Evolutionary conservation across 1,140 invertebrate species (phyloP).

Genomic region (Telenomus remus): DNA sequence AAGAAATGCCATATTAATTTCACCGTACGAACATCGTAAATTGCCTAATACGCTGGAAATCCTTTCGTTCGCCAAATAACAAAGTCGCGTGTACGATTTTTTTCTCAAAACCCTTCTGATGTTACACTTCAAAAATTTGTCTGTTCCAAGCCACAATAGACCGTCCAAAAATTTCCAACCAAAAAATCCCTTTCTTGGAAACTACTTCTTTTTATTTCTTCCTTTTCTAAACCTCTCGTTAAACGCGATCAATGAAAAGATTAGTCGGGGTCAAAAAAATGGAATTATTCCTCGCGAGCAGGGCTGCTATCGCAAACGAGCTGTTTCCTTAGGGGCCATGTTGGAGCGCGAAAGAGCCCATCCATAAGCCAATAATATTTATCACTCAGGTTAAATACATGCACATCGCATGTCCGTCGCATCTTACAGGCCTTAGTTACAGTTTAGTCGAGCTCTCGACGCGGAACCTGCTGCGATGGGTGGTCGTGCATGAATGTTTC

Average conservation of each 20-base stretch:
- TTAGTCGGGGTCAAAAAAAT: not conserved
- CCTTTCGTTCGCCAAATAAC: no score
- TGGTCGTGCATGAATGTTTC: slow-evolving; percentile 72
- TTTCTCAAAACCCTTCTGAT: slow-evolving; percentile 21
- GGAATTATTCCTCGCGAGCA: not conserved
- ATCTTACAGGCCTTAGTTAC: slow-evolving; percentile 39
- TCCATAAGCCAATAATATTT: slow-evolving; percentile 29
- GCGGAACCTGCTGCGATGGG: slow-evolving; percentile 59
- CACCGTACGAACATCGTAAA: slow-evolving; percentile 27
- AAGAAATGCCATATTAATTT: slow-evolving; percentile 37
- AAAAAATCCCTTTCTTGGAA: no score
- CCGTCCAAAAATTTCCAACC: no score
- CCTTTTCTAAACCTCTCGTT: no score
- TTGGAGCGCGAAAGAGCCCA: slow-evolving; percentile 6
- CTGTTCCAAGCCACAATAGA: no score
- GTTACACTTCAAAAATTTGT: slow-evolving; percentile 5
- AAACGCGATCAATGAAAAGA: no score
- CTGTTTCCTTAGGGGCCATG: slow-evolving; percentile 1
- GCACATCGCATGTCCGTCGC: slow-evolving; percentile 49
- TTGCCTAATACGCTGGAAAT: slow-evolving; percentile 39
- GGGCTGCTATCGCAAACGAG: slow-evolving; percentile 2
- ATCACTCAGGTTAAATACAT: slow-evolving; percentile 32
- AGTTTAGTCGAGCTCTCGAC: slow-evolving; percentile 26
- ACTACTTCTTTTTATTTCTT: no score
- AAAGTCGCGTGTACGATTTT: slow-evolving; percentile 27